Evolutionary conservation across 2,113 vertebrate genomes (phyloP), one percentile per base, ranked within the genome.

Genomic region (Tyto alba): DNA sequence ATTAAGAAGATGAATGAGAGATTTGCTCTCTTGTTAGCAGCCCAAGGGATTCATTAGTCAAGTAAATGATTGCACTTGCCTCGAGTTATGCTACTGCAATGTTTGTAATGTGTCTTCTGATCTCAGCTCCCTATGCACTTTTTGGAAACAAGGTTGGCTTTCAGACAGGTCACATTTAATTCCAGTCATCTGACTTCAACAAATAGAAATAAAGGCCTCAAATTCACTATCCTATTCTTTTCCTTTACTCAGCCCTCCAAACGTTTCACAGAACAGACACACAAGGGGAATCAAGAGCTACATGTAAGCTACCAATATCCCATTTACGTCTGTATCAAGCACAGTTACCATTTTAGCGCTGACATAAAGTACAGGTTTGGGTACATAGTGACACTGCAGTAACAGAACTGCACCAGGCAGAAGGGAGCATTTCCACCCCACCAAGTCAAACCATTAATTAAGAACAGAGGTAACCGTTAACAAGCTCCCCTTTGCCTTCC

Each of bases 21-120:
- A 83, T 92, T 93, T 83, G 63, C 55, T 92, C 83, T 96, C 97
- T 85, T 96, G 86, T 96, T 96, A 92, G 91, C 85, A 95, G 89
- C 95, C 96, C 96, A 83, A 52, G 81, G 89, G 96, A 98, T 96
- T 97, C 95, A 97, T 97, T 97, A 97, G 92, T 94, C 96, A 95
- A 95, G 95, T 96, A 96, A 97, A 96, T 92, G 83, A 97, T 91
- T 97, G 94, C 85, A 93, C 85, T 97, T 95, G 96, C 92, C 94
- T 97, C 93, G 87, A 96, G 89, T 93, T 96, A 86, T 75, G 88
- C 96, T 98, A 98, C 96, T 95, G 96, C 80, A 96, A 87, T 95
- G 89, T 97, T 96, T 96, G 92, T 93, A 97, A 95, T 53, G n/a
- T 71, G 85, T 95, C 94, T 96, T 96, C 95, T 95, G 96, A 96